Percentiles rank a stretch among this genome's conserved stretches.
These are phyloP conservation scores for Kryptopterus vitreolus DNA, from an alignment of 2,797 vertebrate genomes.

Conservation along the genomic window DNA sequence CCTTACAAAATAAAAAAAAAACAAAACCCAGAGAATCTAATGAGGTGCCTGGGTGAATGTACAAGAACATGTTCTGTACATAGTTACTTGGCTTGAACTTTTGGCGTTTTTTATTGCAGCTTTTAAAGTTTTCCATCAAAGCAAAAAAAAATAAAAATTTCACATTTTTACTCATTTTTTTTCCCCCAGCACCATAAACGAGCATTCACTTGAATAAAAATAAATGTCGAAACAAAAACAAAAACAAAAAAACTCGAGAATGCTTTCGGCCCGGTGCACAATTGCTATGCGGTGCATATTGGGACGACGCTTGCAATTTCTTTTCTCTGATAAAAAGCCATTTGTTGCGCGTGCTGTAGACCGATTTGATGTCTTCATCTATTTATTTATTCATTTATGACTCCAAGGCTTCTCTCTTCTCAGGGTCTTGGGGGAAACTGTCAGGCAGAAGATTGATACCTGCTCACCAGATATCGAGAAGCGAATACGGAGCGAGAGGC, in stretches of 20 bases:
- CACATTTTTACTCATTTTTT: background rate
- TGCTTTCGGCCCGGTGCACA: background rate
- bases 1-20: conserved; percentile 50
- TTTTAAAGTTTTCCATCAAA: background rate
- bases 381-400: conserved; percentile 69
- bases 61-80: conserved; percentile 13
- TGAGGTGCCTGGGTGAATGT: conserved; percentile 26
- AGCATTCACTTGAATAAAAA: conserved; percentile 14
- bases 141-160: background rate
- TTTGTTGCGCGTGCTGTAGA: conserved; percentile 56
- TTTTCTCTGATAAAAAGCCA: conserved; percentile 56
- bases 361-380: conserved; percentile 57
- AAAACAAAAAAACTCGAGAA: background rate
- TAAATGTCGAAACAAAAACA: background rate
- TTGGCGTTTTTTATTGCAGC: too few relatives aligned
- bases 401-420: conserved; percentile 61
- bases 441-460: conserved; percentile 68
- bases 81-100: background rate
- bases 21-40: conserved; percentile 52
- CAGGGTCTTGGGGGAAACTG: conserved; percentile 60
- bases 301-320: conserved; percentile 26
- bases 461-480: conserved; percentile 73
- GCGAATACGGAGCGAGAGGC: too few relatives aligned
- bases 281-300: conserved; percentile 25
- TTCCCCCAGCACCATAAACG: background rate